These are phyloP conservation scores for Nibea coibor DNA, from an alignment of 2,113 vertebrate species.

Conservation along the genomic window DNA sequence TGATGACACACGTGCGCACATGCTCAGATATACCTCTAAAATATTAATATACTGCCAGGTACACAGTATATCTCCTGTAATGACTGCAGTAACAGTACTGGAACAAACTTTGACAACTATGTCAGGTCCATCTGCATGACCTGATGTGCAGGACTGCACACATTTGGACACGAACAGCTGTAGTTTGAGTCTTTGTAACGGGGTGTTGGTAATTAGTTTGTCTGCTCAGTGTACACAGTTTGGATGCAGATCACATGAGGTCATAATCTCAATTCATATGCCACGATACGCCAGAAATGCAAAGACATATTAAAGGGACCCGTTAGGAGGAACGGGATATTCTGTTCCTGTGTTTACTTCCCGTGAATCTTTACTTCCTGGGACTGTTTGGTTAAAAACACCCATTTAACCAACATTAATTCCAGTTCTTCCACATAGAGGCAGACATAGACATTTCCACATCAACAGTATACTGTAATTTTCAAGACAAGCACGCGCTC, in stretches of 20 bases:
- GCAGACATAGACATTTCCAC: neutral
- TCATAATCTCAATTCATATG: too few relatives aligned
- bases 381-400: neutral
- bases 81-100: conserved; percentile 1
- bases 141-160: conserved; percentile 26
- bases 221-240: neutral
- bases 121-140: conserved; percentile 28
- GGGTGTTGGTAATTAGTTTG: conserved; percentile 19
- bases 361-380: neutral
- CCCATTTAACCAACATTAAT: neutral
- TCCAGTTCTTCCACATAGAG: neutral
- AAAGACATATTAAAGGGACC: neutral
- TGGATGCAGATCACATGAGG: neutral
- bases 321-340: neutral
- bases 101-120: conserved; percentile 37
- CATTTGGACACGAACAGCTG: conserved; percentile 29
- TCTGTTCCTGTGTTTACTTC: neutral
- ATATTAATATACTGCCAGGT: conserved; percentile 2
- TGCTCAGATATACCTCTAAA: conserved; percentile 1
- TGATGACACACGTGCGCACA: neutral
- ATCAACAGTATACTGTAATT: neutral
- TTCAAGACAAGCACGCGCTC: conserved; percentile 1
- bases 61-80: conserved; percentile 5
- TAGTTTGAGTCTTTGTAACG: neutral
- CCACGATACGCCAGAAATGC: neutral